Conservation (phyloP, 2,888 invertebrate genomes). For the Cryptus armator region DNA sequence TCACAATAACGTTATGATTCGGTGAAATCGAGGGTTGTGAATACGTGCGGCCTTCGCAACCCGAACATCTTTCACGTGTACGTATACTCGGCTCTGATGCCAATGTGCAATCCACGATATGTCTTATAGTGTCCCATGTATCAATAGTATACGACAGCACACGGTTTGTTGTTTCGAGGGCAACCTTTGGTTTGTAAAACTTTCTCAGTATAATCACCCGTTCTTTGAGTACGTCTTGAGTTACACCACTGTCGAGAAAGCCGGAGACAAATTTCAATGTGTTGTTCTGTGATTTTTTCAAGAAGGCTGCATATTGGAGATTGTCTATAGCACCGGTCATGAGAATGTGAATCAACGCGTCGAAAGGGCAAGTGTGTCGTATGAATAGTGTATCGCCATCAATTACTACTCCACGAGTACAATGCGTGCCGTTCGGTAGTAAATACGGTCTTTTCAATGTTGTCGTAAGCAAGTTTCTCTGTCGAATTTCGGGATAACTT, state of each 20-base stretch:
- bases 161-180: not conserved
- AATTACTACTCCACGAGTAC: slow-evolving; percentile 26
- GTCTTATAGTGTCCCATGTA: slow-evolving; percentile 32
- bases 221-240: not conserved
- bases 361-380: slow-evolving; percentile 49
- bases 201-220: slow-evolving; percentile 14
- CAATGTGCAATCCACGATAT: not conserved
- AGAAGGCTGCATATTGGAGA: slow-evolving; percentile 6
- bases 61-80: slow-evolving; percentile 18
- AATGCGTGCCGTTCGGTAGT: slow-evolving; percentile 29
- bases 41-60: slow-evolving; percentile 8
- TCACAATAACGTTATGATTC: slow-evolving; percentile 27
- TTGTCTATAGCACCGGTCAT: slow-evolving; percentile 41
- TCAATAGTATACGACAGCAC: slow-evolving; percentile 17
- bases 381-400: slow-evolving; percentile 25
- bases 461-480: slow-evolving; percentile 22
- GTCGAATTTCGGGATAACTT: slow-evolving; percentile 35
- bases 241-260: slow-evolving; percentile 22
- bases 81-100: slow-evolving; percentile 16
- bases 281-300: slow-evolving; percentile 28
- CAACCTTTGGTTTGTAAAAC: not conserved
- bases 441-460: slow-evolving; percentile 7
- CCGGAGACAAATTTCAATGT: slow-evolving; percentile 30
- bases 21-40: not conserved
- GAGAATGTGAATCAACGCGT: slow-evolving; percentile 40